Percentiles rank a stretch among this genome's conserved stretches.
phyloP scores from a whole-genome alignment of 2,888 invertebrate genomes.

The Cheilosia urbana region DNA sequence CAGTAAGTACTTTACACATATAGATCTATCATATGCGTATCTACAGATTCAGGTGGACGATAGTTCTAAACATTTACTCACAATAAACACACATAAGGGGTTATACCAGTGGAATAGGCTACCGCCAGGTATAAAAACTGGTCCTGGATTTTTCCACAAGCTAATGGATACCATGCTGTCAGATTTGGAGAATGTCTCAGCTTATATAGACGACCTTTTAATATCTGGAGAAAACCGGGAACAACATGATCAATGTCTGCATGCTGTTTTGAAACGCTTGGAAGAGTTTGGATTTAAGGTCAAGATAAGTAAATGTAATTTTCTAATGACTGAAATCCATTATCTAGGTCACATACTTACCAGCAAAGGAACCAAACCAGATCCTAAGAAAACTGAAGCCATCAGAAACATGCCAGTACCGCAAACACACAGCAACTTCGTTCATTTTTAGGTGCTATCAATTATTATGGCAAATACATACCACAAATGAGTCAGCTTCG shows the following conservation, averaged over 20 bases:
- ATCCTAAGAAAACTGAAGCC: conserved; percentile 20
- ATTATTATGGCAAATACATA: conserved; percentile 33
- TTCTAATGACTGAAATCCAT: conserved; percentile 13
- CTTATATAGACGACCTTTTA: conserved; percentile 13
- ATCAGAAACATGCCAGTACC: conserved; percentile 22
- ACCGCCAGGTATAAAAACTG: conserved; percentile 26
- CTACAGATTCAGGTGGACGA: conserved; percentile 39
- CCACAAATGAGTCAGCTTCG: conserved; percentile 33
- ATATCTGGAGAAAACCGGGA: too few relatives aligned
- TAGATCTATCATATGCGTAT: conserved; percentile 37
- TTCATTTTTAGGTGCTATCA: conserved; percentile 35
- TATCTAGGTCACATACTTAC: conserved; percentile 8
- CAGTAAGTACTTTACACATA: conserved; percentile 21
- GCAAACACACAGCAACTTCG: conserved; percentile 12
- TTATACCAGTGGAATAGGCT: conserved; percentile 20
- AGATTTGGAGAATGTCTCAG: conserved; percentile 3
- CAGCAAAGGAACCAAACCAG: conserved; percentile 4
- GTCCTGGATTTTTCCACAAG: too few relatives aligned
- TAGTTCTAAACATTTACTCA: conserved; percentile 10
- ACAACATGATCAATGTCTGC: conserved; percentile 10
- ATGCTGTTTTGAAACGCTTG: conserved; percentile 11
- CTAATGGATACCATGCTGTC: conserved; percentile 25
- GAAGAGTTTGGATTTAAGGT: conserved; percentile 13
- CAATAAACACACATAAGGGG: conserved; percentile 39
- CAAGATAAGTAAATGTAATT: conserved; percentile 18